Base-by-base conservation (phyloP, 2,888 invertebrate genomes). In the Empis livida region DNA sequence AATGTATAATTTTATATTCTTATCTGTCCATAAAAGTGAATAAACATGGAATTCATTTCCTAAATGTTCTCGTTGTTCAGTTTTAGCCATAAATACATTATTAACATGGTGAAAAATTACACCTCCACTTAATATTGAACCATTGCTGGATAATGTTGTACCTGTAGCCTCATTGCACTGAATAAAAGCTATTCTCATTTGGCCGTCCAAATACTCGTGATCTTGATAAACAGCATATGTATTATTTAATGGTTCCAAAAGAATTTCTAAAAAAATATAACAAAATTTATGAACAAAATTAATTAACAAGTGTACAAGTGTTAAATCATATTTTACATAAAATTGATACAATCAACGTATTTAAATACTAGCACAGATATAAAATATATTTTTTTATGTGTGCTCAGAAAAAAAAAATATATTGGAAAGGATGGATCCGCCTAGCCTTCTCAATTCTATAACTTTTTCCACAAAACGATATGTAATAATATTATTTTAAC, bases 141-240 rank as follows among this genome's bases (percentile, higher is more conserved):
- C 64, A 49, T 58, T n/a, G n/a, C n/a, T n/a, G n/a, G 60, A 3
- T 65, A 53, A 13, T 59, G 54, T n/a, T 15, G 57, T 55, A 10
- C 56, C 56, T 16, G 51, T 27, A 54, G 35, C 27, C 9, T 56
- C 58, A 64, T 85, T 86, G 15, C 88, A 88, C 15, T 76, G 73
- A 1, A 77, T 70, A 55, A 78, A 78, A 1, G 84, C 84, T 13
- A 91, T 69, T 42, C 84, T 77, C 37, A 91, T 75, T 58, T 84
- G 73, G 1, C 84, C 83, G 1, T 82, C 79, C 10, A 77, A 70
- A 52, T 74, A 77, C 53, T 71, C 73, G 1, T 27, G 23, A 27
- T 27, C 8, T 27, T 9, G 2, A 6, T 8, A 2, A 27, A 60
- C 50, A 0, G 82, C 84, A 58, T 84, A 84, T 5, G 70, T 65